Evolutionary conservation across 2,888 invertebrate species (phyloP), one percentile per base, ranked within the genome.

Genomic region (Tetragonula carbonaria): DNA sequence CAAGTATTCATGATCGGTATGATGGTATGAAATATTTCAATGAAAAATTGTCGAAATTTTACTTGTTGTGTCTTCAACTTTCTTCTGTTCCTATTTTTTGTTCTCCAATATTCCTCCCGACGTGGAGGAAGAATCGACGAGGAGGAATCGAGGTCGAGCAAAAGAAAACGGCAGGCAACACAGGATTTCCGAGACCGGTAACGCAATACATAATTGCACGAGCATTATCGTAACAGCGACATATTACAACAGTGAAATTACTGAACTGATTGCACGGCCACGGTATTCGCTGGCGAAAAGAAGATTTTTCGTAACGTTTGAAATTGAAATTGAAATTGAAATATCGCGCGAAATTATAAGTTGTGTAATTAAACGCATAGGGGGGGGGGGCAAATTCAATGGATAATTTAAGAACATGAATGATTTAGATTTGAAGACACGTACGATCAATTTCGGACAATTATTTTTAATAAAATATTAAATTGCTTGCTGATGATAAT

Each of bases 121-220:
- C 13, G 33, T 11, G 11, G 5, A 21, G 33, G 33, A 28, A 11
- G 8, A 65, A 65, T 18, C 33, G 33, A 23, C 23, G 23, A 23
- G 23, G 23, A 1, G 4, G 38, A 21, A 21, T 13, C n/a, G 11
- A 33, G 13, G 33, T 18, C 28, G 33, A 5, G 13, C 4, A 8
- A 53, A 71, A 38, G 55, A 72, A 74, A 68, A 73, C 53, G 23
- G 67, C 67, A 18, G 28, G 71, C 57, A 57, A 72, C 38, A 53
- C 66, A 71, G 74, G 57, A 78, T 84, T 63, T 78, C 53, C 71
- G 66, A 67, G 62, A n/a, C 38, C 45, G 78, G 50, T 57, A 67
- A 67, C 38, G 67, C 67, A 72, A 83, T 16, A n/a, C 28, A 28
- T 72, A 78, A 82, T 84, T 78, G 16, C 67, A 51, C 72, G 6